Conservation (phyloP, 2,888 invertebrate species). For the Sarcophaga variegata region DNA sequence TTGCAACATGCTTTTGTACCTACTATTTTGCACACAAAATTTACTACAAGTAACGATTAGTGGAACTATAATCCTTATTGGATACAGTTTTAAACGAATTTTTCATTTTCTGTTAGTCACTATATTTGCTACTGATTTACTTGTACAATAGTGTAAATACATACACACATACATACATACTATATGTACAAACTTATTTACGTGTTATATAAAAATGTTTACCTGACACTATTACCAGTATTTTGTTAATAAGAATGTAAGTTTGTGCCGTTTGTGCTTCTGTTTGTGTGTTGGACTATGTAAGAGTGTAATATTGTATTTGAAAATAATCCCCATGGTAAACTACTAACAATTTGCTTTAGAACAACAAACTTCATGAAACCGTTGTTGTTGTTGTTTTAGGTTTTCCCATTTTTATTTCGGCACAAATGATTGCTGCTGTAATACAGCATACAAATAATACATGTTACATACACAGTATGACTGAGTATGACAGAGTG, state of each 20-base stretch:
- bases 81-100: background rate
- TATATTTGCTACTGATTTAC: background rate
- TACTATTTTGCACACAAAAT: background rate
- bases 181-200: background rate
- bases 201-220: background rate
- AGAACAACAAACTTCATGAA: slow-evolving; percentile 13
- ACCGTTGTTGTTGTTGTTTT: slow-evolving; percentile 13
- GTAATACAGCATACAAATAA: slow-evolving; percentile 38
- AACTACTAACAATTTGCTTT: slow-evolving; percentile 61
- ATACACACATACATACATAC: background rate
- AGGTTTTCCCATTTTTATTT: slow-evolving; percentile 39
- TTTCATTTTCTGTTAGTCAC: slow-evolving; percentile 6
- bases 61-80: no score
- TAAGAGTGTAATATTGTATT: slow-evolving; percentile 23
- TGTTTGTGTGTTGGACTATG: slow-evolving; percentile 6
- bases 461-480: background rate
- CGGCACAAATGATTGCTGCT: slow-evolving; percentile 54
- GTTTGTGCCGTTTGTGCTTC: background rate
- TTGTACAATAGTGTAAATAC: slow-evolving; percentile 6
- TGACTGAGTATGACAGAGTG: slow-evolving; percentile 21
- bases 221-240: slow-evolving; percentile 55
- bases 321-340: slow-evolving; percentile 59
- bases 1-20: no score
- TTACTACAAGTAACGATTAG: background rate
- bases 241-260: slow-evolving; percentile 16